Percentiles rank a stretch among this genome's conserved stretches.
Conservation (phyloP, 2,113 vertebrate genomes). For the Pholis gunnellus region DNA sequence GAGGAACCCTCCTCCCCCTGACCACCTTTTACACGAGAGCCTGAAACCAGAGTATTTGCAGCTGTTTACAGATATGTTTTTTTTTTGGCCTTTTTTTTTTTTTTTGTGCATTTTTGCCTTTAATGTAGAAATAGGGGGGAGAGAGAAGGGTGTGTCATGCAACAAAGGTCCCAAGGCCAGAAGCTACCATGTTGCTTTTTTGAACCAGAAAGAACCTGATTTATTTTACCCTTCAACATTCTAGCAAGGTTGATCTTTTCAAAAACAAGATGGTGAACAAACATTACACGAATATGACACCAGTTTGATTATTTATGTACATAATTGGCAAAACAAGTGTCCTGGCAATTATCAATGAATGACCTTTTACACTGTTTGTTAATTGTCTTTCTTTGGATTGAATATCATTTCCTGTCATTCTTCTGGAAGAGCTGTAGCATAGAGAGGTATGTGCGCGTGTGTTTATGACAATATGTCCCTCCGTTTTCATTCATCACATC, state of each 20-base stretch:
- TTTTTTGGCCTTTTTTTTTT: not conserved
- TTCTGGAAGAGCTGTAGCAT: not conserved
- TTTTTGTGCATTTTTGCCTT: not conserved
- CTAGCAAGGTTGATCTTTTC: not conserved
- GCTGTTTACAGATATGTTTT: slow-evolving; percentile 38
- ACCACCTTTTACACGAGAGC: slow-evolving; percentile 53
- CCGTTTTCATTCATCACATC: slow-evolving; percentile 15
- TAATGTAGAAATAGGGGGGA: not conserved
- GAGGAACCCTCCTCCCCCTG: slow-evolving; percentile 50
- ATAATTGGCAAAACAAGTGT: not conserved
- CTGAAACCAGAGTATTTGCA: slow-evolving; percentile 48
- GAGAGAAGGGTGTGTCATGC: not conserved
- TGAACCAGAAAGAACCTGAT: slow-evolving; percentile 26
- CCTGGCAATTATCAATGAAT: not conserved
- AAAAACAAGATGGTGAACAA: not conserved
- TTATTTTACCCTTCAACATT: slow-evolving; percentile 17
- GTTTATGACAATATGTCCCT: not conserved
- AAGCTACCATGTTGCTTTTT: not conserved
- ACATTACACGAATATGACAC: slow-evolving; percentile 3
- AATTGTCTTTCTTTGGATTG: not conserved
- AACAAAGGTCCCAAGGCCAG: not conserved
- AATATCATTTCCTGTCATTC: not conserved
- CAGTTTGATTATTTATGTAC: not conserved
- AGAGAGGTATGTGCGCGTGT: not conserved
- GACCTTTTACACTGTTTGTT: not conserved